These are phyloP conservation scores for Gnathonemus longibarbis DNA, from an alignment of 2,113 vertebrate species.

Conservation along the genomic window DNA sequence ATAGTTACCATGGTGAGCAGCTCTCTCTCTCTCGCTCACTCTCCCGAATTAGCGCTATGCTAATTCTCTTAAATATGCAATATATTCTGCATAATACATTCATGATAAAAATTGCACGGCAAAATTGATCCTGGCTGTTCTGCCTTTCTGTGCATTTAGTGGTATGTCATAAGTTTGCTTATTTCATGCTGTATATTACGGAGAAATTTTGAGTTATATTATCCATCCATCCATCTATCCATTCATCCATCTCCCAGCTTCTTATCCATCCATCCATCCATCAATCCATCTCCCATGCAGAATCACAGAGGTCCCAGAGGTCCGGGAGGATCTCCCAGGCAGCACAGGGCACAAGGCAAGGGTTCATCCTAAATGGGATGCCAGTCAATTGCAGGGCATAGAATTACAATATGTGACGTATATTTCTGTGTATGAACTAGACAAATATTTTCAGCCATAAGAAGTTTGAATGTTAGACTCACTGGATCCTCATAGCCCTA, in stretches of 20 bases:
- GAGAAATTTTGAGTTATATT: neutral
- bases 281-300: neutral
- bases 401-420: neutral
- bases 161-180: neutral
- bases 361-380: neutral
- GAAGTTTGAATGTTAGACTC: neutral
- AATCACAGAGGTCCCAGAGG: neutral
- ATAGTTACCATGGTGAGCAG: constrained; percentile 71
- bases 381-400: neutral
- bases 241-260: no score
- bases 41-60: neutral
- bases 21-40: neutral
- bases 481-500: neutral
- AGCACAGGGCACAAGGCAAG: neutral
- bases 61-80: neutral
- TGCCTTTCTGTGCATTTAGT: neutral
- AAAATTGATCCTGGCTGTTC: neutral
- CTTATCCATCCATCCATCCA: neutral
- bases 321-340: neutral
- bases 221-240: neutral
- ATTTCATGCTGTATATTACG: neutral
- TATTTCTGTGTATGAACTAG: neutral
- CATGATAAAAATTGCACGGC: neutral
- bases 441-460: neutral
- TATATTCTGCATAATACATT: neutral